These are phyloP conservation scores for Pararge aegeria DNA, from an alignment of 1,140 invertebrate species.

Conservation along the genomic window DNA sequence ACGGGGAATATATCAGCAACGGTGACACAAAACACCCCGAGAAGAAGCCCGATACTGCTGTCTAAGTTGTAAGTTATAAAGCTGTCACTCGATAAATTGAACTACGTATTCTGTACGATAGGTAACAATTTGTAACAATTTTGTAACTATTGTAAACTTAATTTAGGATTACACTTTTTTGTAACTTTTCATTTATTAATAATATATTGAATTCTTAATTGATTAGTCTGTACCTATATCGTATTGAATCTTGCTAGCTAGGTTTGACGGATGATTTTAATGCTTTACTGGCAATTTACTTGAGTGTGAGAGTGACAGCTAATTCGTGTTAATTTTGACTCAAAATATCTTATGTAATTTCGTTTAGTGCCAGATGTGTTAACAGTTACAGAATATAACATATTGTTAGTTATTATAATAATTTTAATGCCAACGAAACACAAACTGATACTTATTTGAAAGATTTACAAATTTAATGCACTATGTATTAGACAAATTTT, in stretches of 20 bases:
- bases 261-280: no score
- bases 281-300: neutral
- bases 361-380: conserved; percentile 13
- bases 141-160: no score
- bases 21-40: conserved; percentile 79
- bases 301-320: conserved; percentile 9
- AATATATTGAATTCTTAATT: no score
- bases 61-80: conserved; percentile 66
- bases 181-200: no score
- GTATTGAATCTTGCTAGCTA: no score
- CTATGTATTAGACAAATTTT: conserved; percentile 11
- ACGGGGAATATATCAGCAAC: conserved; percentile 80
- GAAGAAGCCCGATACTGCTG: conserved; percentile 82
- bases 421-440: conserved; percentile 13
- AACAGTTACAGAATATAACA: conserved; percentile 10
- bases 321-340: neutral
- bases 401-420: conserved; percentile 13
- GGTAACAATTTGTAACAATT: no score
- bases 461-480: conserved; percentile 5
- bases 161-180: no score
- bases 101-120: neutral
- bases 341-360: conserved; percentile 8
- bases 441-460: conserved; percentile 6
- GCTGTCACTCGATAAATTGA: conserved; percentile 24
- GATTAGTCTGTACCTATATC: no score